Evolutionary conservation across 1,140 invertebrate species (phyloP).

Genomic region (Elysia chlorotica): DNA sequence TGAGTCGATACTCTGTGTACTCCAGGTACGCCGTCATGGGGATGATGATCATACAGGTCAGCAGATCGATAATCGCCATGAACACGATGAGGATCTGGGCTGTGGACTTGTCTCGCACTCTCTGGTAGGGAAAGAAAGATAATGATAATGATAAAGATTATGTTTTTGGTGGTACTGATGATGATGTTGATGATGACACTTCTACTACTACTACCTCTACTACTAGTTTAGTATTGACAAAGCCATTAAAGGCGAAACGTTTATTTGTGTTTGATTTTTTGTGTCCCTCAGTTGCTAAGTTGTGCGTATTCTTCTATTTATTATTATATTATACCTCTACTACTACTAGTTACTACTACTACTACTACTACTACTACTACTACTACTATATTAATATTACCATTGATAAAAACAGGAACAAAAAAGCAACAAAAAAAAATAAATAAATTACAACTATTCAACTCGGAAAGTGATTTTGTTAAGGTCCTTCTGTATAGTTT

Average conservation of each 20-base stretch:
- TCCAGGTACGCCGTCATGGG: slow-evolving; percentile 52
- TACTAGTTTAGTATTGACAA: neutral
- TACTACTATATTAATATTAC: too few relatives aligned
- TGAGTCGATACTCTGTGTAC: slow-evolving; percentile 37
- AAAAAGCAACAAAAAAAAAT: too few relatives aligned
- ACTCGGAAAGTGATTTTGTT: neutral
- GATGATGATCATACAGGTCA: slow-evolving; percentile 54
- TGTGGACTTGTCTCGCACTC: slow-evolving; percentile 48
- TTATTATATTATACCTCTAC: too few relatives aligned
- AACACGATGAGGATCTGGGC: slow-evolving; percentile 58
- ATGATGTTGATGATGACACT: neutral
- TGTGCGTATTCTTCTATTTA: neutral
- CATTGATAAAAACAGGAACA: too few relatives aligned
- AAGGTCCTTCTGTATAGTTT: neutral
- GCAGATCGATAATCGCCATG: slow-evolving; percentile 55
- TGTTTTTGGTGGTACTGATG: neutral
- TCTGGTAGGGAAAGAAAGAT: slow-evolving; percentile 10
- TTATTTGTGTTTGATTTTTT: neutral
- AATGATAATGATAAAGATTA: neutral
- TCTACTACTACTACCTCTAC: neutral
- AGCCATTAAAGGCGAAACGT: neutral
- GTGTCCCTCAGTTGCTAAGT: neutral
- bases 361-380: too few relatives aligned
- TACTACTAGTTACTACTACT: too few relatives aligned
- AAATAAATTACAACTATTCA: too few relatives aligned